phyloP scores from a whole-genome alignment of 2,113 vertebrate species.

The human (Homo sapiens) region DNA sequence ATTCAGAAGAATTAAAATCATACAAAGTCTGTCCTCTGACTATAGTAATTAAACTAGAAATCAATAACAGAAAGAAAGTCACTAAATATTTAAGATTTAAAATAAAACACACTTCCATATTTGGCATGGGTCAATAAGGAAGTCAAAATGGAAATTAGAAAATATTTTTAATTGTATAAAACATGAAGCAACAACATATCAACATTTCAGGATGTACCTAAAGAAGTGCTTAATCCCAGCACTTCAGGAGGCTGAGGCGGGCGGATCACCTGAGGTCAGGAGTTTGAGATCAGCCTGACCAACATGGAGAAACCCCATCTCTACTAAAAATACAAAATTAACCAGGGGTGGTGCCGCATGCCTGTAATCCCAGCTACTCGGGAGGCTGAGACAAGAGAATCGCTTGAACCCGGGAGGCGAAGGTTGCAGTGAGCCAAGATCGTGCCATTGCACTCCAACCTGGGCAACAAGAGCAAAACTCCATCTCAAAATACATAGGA shows the following conservation, averaged over 20 bases:
- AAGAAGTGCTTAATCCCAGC: background rate
- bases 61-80: background rate
- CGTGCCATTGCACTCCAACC: no score
- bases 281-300: no score
- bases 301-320: no score
- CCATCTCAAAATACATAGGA: background rate
- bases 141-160: background rate
- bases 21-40: background rate
- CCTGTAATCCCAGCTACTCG: no score
- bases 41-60: background rate
- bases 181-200: background rate
- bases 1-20: background rate
- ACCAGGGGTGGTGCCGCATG: accelerated
- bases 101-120: background rate
- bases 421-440: no score
- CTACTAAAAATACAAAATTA: no score
- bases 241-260: no score
- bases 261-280: no score
- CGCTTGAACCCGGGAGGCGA: no score
- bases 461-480: no score
- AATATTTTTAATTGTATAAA: background rate
- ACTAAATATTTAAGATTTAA: background rate
- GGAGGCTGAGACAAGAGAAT: no score
- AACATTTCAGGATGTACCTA: background rate
- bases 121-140: background rate